Evolutionary conservation across 2,888 invertebrate genomes (phyloP), one percentile per base, ranked within the genome.

Genomic region (Diaprepes abbreviatus): DNA sequence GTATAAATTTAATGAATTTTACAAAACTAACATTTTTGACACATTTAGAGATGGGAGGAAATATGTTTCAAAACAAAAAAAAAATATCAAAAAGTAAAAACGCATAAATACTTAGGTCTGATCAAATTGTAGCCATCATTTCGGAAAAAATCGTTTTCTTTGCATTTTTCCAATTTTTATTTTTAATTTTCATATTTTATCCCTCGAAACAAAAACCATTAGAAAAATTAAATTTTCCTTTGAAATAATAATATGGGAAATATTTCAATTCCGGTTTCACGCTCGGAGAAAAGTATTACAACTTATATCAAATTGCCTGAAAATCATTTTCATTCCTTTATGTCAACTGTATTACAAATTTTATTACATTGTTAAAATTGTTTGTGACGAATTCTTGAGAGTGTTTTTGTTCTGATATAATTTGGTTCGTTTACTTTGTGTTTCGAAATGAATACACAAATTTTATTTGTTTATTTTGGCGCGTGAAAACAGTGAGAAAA

Each of bases 331-430:
- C 43, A 43, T 43, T 43, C 21, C 19, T 19, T 17, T 19, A 33
- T 9, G 9, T 16, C 10, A 19, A 16, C 40, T 40, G 17, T 40
- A 40, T 40, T 19, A 40, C 16, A 19, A 40, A 17, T 21, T 43
- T 43, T 43, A 43, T 43, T 43, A 43, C 43, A 43, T 43, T 43
- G 43, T 43, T 43, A 19, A 43, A 43, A 43, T 43, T 19, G 21
- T 21, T 40, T 19, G 43, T 21, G 43, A 43, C 19, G 19, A 19
- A 43, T 21, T 43, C n/a, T 9, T n/a, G n/a, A 10, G 9, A 21
- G n/a, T 10, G 43, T 21, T 21, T 16, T 19, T 21, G 43, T 43
- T 43, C 17, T n/a, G 16, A 19, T 12, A 36, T n/a, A 43, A 43
- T 43, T 43, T 21, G 5, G 9, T 40, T 40, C 10, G 17, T 43